Conservation (phyloP, 2,797 vertebrate genomes). For the Argya squamiceps region DNA sequence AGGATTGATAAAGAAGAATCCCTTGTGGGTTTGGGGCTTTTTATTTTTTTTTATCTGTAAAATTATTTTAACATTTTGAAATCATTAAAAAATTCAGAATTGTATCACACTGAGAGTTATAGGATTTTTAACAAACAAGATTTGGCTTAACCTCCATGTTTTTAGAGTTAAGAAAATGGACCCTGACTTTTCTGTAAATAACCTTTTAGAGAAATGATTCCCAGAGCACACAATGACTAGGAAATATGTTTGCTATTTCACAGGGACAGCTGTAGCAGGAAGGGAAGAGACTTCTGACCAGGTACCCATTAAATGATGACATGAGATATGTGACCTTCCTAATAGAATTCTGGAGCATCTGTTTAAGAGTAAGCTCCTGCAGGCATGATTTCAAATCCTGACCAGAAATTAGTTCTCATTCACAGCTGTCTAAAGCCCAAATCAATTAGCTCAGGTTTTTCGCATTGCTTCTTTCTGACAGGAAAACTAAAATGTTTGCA, state of each 20-base stretch:
- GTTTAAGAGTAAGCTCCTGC: not conserved
- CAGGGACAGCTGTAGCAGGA: not conserved
- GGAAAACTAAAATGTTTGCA: not conserved
- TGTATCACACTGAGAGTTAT: not conserved
- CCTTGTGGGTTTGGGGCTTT: fast-evolving
- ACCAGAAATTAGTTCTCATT: not conserved
- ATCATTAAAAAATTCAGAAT: not conserved
- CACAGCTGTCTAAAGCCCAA: not conserved
- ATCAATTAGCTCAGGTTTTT: not conserved
- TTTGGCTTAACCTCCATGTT: not conserved
- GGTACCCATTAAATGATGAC: not conserved
- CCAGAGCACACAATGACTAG: not conserved
- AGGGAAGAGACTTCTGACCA: not conserved
- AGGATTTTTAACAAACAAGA: not conserved
- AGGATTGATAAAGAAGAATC: not conserved
- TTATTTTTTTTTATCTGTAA: not conserved
- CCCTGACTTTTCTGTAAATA: not conserved
- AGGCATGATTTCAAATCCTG: conserved; percentile 8
- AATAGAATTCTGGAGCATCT: not conserved
- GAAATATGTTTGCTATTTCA: not conserved
- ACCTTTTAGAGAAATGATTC: not conserved
- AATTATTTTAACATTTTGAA: not conserved
- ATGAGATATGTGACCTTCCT: not conserved
- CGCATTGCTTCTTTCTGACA: not conserved
- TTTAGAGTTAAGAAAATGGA: not conserved